phyloP scores from a whole-genome alignment of 1,140 invertebrate genomes.

The Hetaerina americana region DNA sequence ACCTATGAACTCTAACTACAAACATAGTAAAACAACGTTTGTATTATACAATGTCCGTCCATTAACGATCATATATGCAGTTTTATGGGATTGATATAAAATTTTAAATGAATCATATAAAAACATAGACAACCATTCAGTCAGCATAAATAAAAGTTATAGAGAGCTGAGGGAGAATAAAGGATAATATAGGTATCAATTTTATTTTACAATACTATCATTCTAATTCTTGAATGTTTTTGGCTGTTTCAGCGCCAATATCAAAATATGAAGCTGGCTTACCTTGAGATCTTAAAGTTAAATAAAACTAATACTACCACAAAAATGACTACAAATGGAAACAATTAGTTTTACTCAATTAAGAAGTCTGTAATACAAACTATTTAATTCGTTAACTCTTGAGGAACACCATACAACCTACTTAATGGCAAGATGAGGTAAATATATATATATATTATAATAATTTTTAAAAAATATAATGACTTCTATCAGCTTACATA shows the following conservation, averaged over 20 bases:
- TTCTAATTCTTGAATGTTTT: background rate
- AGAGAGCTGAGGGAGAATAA: background rate
- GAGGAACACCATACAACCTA: background rate
- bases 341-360: background rate
- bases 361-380: background rate
- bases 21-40: background rate
- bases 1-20: background rate
- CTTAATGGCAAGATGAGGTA: background rate
- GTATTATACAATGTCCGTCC: background rate
- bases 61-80: background rate
- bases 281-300: background rate
- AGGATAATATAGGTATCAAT: background rate
- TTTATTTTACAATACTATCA: background rate
- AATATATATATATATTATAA: background rate
- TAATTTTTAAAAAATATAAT: background rate
- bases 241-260: background rate
- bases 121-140: background rate
- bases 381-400: background rate
- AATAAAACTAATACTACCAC: background rate
- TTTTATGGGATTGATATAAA: background rate
- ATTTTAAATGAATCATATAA: background rate
- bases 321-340: background rate
- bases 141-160: background rate
- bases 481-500: background rate
- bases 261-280: background rate